phyloP scores from a whole-genome alignment of 2,888 invertebrate genomes.

The Rhyacophila evoluta region DNA sequence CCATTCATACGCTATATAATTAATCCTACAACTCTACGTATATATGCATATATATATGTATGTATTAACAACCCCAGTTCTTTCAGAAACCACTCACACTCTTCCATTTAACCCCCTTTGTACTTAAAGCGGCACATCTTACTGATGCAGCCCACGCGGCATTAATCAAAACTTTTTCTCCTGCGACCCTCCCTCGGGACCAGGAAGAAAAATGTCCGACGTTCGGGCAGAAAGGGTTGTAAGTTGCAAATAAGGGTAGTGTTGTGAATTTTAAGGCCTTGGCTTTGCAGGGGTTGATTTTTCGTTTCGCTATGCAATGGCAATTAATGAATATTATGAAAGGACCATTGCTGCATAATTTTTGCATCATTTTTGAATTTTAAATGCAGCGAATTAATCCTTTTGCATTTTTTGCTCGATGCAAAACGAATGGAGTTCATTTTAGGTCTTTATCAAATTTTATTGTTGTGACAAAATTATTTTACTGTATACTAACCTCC shows the following conservation, averaged over 20 bases:
- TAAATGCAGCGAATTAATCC: no score
- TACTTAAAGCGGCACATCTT: not conserved
- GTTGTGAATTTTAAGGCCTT: slow-evolving; percentile 26
- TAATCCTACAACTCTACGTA: not conserved
- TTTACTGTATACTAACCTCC: no score
- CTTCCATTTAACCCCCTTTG: not conserved
- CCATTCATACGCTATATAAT: not conserved
- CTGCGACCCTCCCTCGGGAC: slow-evolving; percentile 38
- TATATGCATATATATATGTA: not conserved
- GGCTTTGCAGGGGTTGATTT: slow-evolving; percentile 33
- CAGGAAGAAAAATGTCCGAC: slow-evolving; percentile 50
- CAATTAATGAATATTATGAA: slow-evolving; percentile 39
- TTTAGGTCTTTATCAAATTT: not conserved
- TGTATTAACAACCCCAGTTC: not conserved
- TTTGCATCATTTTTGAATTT: slow-evolving; percentile 36
- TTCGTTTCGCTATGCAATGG: slow-evolving; percentile 35
- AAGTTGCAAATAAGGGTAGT: slow-evolving; percentile 37
- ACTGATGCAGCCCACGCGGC: slow-evolving; percentile 29
- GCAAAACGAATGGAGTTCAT: no score
- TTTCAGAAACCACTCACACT: not conserved
- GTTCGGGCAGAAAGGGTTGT: slow-evolving; percentile 9
- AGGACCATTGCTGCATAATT: slow-evolving; percentile 45
- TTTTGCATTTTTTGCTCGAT: no score
- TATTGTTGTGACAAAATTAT: not conserved
- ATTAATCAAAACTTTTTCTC: slow-evolving; percentile 54